phyloP scores from a whole-genome alignment of 2,113 vertebrate genomes.

The Connochaetes taurinus region DNA sequence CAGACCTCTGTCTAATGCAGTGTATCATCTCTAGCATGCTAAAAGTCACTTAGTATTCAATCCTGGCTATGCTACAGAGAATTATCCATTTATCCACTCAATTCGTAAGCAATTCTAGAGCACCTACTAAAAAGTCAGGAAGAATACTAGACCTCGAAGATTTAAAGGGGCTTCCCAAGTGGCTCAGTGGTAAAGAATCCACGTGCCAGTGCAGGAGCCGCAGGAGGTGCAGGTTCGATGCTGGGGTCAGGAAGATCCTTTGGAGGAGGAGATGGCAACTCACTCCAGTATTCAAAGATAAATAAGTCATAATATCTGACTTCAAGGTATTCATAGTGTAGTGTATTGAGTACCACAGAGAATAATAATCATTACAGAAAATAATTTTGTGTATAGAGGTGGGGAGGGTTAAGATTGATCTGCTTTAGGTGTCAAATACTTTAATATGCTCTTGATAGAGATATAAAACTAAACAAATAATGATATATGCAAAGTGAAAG shows the following conservation, averaged over 20 bases:
- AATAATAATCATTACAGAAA: not conserved
- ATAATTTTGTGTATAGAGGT: not conserved
- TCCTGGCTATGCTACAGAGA: not conserved
- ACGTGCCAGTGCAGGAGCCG: fast-evolving
- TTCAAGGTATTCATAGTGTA: not conserved
- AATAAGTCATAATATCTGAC: not conserved
- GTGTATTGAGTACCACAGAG: not conserved
- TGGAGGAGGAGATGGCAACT: not conserved
- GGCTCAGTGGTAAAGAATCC: not conserved
- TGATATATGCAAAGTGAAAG: not conserved
- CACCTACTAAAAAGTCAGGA: not conserved
- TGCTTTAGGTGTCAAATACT: not conserved
- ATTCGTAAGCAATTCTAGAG: not conserved
- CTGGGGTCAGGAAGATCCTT: not conserved
- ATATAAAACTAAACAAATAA: not conserved
- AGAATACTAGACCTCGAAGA: not conserved
- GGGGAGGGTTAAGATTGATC: not conserved
- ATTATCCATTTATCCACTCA: not conserved
- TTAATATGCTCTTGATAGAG: not conserved
- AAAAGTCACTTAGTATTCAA: not conserved
- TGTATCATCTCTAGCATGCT: not conserved
- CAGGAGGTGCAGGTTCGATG: not conserved
- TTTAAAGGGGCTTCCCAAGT: not conserved
- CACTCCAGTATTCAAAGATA: not conserved
- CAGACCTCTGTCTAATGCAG: not conserved